Percentiles rank a stretch among this genome's conserved stretches.
phyloP scores from a whole-genome alignment of 2,888 invertebrate genomes.

The Andrena chrysosceles region DNA sequence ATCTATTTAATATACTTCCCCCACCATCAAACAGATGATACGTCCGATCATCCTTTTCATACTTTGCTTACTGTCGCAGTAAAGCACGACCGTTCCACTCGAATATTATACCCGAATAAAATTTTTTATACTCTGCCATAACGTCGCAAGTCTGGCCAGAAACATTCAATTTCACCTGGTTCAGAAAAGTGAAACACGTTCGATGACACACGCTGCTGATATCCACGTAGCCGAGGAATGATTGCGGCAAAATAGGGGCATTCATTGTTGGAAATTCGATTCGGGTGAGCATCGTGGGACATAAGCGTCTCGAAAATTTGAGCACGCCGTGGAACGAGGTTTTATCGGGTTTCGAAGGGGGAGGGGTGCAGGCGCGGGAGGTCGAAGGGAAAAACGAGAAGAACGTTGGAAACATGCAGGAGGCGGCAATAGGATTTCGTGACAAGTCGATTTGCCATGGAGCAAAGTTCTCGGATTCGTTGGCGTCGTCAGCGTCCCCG shows the following conservation, averaged over 20 bases:
- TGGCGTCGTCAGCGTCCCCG: slow-evolving; percentile 42
- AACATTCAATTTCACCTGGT: too few relatives aligned
- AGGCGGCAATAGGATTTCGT: slow-evolving; percentile 72
- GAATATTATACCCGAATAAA: too few relatives aligned
- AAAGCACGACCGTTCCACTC: too few relatives aligned
- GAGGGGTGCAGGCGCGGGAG: not conserved
- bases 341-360: slow-evolving; percentile 63
- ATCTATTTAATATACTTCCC: too few relatives aligned
- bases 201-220: not conserved
- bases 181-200: not conserved
- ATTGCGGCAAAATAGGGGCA: slow-evolving; percentile 20
- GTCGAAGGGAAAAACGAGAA: slow-evolving; percentile 40
- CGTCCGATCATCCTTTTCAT: too few relatives aligned
- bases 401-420: slow-evolving; percentile 67
- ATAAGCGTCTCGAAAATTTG: slow-evolving; percentile 61
- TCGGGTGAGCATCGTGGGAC: slow-evolving; percentile 37
- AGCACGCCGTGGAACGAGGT: slow-evolving; percentile 60
- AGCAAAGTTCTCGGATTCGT: slow-evolving; percentile 71
- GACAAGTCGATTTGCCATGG: slow-evolving; percentile 73
- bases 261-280: slow-evolving; percentile 45
- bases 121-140: too few relatives aligned
- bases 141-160: too few relatives aligned
- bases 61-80: too few relatives aligned
- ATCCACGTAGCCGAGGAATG: slow-evolving; percentile 11
- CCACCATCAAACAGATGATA: too few relatives aligned